Evolutionary conservation across 2,797 vertebrate species (phyloP).

Genomic region (Catamblyrhynchus diadema): DNA sequence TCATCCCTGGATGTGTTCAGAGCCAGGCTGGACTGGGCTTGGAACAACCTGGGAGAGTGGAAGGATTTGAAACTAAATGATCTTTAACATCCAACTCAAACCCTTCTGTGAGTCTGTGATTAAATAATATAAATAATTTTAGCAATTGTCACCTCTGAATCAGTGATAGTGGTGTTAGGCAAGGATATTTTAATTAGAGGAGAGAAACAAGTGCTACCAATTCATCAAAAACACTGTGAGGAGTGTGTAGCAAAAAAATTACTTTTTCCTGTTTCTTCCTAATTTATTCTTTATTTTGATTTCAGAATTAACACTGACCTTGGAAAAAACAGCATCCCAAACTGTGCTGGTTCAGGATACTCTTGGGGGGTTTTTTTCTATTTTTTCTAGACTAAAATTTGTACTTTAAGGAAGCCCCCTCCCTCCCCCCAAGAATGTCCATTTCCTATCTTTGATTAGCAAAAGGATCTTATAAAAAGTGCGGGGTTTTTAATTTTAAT

Average conservation of each 20-base stretch:
- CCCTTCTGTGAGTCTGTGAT: not conserved
- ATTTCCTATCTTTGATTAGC: not conserved
- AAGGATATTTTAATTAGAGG: not conserved
- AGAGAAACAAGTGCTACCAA: not conserved
- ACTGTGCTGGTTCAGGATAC: not conserved
- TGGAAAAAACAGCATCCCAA: not conserved
- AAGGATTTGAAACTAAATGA: not conserved
- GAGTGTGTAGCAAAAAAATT: not conserved
- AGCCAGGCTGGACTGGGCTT: not conserved
- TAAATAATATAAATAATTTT: not conserved
- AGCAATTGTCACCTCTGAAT: not conserved
- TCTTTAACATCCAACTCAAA: not conserved
- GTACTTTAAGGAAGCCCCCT: not conserved
- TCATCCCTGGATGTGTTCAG: not conserved
- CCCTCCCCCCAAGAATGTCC: not conserved
- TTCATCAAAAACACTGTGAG: not conserved
- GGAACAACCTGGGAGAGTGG: not conserved
- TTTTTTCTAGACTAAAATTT: not conserved
- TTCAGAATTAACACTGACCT: not conserved
- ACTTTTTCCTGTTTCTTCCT: not conserved
- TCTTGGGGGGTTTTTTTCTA: rapidly evolving
- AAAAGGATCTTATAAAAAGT: not conserved
- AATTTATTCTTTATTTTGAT: not conserved
- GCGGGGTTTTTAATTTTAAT: rapidly evolving
- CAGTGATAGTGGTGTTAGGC: not conserved